phyloP scores from a whole-genome alignment of 1,140 invertebrate species.

The Phymastichus coffea region DNA sequence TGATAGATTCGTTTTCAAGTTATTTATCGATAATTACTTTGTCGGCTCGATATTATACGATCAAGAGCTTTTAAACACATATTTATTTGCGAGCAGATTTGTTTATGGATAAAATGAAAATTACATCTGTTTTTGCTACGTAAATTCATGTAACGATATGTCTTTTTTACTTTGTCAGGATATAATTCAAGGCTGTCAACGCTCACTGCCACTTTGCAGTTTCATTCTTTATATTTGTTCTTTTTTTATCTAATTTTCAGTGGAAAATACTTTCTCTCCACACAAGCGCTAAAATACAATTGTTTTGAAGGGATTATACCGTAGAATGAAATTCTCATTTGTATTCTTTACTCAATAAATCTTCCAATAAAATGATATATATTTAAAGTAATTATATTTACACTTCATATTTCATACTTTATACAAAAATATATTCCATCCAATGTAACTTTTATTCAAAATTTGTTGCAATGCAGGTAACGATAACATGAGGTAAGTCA shows the following conservation, averaged over 20 bases:
- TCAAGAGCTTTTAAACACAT: not conserved
- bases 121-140: conserved; percentile 16
- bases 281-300: conserved; percentile 23
- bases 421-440: conserved; percentile 26
- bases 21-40: too few relatives aligned
- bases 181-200: conserved; percentile 22
- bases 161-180: conserved; percentile 25
- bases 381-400: conserved; percentile 25
- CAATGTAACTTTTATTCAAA: conserved; percentile 15
- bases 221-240: not conserved
- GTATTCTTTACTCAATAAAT: conserved; percentile 6
- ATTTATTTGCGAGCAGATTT: not conserved
- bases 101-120: conserved; percentile 3
- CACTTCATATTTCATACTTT: conserved; percentile 18
- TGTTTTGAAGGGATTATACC: conserved; percentile 22
- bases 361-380: conserved; percentile 21
- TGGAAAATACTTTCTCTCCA: conserved; percentile 19
- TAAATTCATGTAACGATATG: conserved; percentile 31
- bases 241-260: conserved; percentile 11
- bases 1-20: too few relatives aligned
- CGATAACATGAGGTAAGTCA: not conserved
- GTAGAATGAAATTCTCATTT: conserved; percentile 20
- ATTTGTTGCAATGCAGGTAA: not conserved
- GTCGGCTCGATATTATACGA: not conserved
- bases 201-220: conserved; percentile 9